These are phyloP conservation scores for Polyommatus icarus DNA, from an alignment of 2,888 invertebrate genomes.

Conservation along the genomic window DNA sequence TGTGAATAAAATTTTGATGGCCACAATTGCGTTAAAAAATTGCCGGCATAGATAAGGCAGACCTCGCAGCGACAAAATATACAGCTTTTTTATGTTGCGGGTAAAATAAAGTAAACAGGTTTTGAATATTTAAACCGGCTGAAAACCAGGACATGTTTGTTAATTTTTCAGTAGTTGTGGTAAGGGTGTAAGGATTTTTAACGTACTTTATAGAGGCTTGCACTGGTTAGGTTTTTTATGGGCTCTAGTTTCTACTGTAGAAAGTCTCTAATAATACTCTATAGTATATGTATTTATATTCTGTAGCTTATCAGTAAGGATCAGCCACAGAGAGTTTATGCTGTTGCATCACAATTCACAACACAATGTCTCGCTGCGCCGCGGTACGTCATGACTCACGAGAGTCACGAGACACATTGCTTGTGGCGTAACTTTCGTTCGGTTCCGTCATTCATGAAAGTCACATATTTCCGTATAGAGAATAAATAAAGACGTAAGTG, in stretches of 20 bases:
- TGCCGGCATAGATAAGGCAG: conserved; percentile 2
- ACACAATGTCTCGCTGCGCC: too few species aligned
- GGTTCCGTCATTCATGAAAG: too few species aligned
- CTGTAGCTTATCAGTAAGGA: too few species aligned
- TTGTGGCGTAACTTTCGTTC: too few species aligned
- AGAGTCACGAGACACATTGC: too few species aligned
- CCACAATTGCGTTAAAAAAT: not conserved
- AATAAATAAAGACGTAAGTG: too few species aligned
- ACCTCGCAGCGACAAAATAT: not conserved
- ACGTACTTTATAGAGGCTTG: not conserved
- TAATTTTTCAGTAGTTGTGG: conserved; percentile 16
- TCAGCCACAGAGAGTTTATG: too few species aligned
- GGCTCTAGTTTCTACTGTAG: not conserved
- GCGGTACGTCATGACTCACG: too few species aligned
- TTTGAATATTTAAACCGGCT: conserved; percentile 22
- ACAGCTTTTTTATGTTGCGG: conserved; percentile 20
- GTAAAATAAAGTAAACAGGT: conserved; percentile 20
- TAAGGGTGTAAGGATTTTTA: not conserved
- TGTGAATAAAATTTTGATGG: not conserved
- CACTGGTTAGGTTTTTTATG: not conserved
- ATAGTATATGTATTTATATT: not conserved
- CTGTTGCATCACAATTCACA: too few species aligned
- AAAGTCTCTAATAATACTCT: not conserved
- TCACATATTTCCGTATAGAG: too few species aligned
- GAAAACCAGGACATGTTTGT: conserved; percentile 25